Conservation (phyloP, 2,888 invertebrate species). For the Odontocerum albicorne region DNA sequence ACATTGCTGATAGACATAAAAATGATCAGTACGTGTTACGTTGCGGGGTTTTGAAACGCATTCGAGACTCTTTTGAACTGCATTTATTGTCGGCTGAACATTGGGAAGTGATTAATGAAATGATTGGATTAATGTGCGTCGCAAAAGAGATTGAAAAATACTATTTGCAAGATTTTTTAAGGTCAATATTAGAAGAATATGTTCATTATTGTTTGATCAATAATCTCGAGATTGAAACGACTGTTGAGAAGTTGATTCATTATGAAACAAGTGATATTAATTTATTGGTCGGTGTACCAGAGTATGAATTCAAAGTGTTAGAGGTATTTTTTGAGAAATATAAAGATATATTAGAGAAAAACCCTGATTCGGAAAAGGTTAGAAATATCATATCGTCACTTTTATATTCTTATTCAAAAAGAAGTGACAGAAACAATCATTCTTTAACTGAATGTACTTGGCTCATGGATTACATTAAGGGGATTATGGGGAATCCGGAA, state of each 20-base stretch:
- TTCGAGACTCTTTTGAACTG: constrained; percentile 37
- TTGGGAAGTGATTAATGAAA: constrained; percentile 41
- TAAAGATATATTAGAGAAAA: no score
- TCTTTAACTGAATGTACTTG: constrained; percentile 14
- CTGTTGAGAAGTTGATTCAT: constrained; percentile 24
- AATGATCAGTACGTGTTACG: constrained; percentile 40
- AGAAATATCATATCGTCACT: no score
- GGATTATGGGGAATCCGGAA: constrained; percentile 31
- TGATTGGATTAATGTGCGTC: constrained; percentile 34
- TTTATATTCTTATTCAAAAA: not conserved
- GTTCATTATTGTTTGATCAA: constrained; percentile 21
- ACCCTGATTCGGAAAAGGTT: no score
- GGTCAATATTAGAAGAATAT: constrained; percentile 37
- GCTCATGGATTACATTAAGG: constrained; percentile 26
- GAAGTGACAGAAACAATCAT: not conserved
- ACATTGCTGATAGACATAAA: constrained; percentile 40
- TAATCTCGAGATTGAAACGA: constrained; percentile 15
- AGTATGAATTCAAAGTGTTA: constrained; percentile 39
- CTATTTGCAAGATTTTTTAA: constrained; percentile 24
- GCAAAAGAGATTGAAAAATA: constrained; percentile 27
- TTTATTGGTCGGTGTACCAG: constrained; percentile 24
- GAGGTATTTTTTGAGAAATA: constrained; percentile 34
- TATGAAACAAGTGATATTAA: constrained; percentile 21
- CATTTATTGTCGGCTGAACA: constrained; percentile 37
- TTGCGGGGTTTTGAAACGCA: constrained; percentile 28